Evolutionary conservation across 2,113 vertebrate genomes (phyloP).

Genomic region (Albula glossodonta): DNA sequence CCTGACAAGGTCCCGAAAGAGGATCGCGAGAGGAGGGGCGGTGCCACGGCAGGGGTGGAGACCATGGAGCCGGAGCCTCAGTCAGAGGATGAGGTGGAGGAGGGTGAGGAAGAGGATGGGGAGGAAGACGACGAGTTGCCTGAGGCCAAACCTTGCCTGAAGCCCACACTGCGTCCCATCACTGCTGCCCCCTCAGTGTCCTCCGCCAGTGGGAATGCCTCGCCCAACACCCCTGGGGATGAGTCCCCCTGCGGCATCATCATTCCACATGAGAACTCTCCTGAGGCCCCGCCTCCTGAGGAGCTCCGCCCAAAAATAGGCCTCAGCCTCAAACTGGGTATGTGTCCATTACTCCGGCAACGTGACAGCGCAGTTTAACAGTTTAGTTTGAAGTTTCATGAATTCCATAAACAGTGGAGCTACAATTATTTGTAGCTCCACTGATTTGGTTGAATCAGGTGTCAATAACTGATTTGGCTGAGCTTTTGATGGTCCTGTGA

Average conservation of each 20-base stretch:
- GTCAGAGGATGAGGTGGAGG: slow-evolving; percentile 85
- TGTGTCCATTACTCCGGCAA: slow-evolving; percentile 36
- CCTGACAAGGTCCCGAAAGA: slow-evolving; percentile 79
- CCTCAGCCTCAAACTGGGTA: slow-evolving; percentile 94
- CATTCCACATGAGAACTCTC: slow-evolving; percentile 97
- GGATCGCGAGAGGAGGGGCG: slow-evolving; percentile 68
- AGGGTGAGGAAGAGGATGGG: slow-evolving; percentile 82
- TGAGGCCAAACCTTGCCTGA: slow-evolving; percentile 87
- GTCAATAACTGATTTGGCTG: no score
- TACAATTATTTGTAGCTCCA: no score
- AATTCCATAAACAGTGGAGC: no score
- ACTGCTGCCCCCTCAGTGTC: slow-evolving; percentile 92
- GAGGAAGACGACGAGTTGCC: slow-evolving; percentile 83
- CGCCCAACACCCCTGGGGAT: slow-evolving; percentile 90
- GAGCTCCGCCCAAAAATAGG: slow-evolving; percentile 95
- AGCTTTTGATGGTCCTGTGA: no score
- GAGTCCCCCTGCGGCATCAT: slow-evolving; percentile 98
- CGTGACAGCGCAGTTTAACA: background rate
- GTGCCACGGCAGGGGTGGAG: slow-evolving; percentile 54
- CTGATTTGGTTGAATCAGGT: no score
- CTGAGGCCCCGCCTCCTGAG: slow-evolving; percentile 86
- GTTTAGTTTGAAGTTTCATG: no score
- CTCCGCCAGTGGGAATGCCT: slow-evolving; percentile 89
- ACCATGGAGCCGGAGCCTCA: slow-evolving; percentile 75
- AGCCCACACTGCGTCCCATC: slow-evolving; percentile 93